Conservation (phyloP, 1,140 invertebrate species). For the Rhyzopertha dominica region DNA sequence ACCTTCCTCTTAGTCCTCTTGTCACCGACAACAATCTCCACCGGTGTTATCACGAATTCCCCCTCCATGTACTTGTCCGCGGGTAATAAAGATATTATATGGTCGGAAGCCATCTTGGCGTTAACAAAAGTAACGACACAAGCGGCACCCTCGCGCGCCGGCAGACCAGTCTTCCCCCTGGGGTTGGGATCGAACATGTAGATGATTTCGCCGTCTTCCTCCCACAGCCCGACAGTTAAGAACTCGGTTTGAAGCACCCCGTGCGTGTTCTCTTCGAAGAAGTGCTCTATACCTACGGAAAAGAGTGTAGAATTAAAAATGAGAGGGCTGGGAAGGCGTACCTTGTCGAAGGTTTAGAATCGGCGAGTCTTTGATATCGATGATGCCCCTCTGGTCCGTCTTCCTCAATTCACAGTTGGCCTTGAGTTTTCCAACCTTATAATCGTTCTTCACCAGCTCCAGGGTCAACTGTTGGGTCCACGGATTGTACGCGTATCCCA, state of each 20-base stretch:
- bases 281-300: constrained; percentile 42
- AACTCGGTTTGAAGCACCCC: constrained; percentile 47
- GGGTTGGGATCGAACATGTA: constrained; percentile 53
- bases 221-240: constrained; percentile 48
- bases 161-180: constrained; percentile 47
- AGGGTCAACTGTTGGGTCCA: constrained; percentile 48
- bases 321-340: neutral
- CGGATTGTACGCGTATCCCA: constrained; percentile 50
- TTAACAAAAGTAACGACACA: constrained; percentile 32
- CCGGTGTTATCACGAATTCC: constrained; percentile 31
- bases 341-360: constrained; percentile 41
- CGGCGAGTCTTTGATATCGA: constrained; percentile 43
- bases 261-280: constrained; percentile 49
- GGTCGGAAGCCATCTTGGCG: constrained; percentile 32
- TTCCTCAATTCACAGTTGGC: constrained; percentile 45
- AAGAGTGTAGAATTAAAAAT: neutral
- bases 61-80: constrained; percentile 17
- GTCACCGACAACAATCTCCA: constrained; percentile 37
- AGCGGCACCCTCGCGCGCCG: constrained; percentile 24
- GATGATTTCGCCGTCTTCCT: constrained; percentile 36
- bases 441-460: constrained; percentile 39
- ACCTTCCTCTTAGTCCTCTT: constrained; percentile 18
- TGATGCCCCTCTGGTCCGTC: constrained; percentile 47
- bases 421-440: constrained; percentile 46
- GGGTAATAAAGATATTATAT: constrained; percentile 27